A percentile compares a stretch with the other conserved stretches of the same genome.
These are phyloP conservation scores for Cygnus olor DNA, from an alignment of 2,797 vertebrate species.

Conservation along the genomic window DNA sequence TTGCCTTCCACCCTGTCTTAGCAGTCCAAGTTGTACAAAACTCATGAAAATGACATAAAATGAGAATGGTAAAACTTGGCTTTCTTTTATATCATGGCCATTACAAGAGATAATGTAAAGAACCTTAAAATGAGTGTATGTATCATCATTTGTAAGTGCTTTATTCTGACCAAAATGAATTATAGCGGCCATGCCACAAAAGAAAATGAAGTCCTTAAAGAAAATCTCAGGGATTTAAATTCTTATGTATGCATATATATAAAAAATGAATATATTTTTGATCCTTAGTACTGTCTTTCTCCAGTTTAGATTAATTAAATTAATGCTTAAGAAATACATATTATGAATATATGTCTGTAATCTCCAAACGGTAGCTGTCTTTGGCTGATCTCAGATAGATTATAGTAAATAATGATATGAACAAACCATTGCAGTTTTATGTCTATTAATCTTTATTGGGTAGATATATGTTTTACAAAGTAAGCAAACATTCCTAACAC, in stretches of 20 bases:
- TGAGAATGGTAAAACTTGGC: background rate
- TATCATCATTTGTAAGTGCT: background rate
- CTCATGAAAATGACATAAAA: background rate
- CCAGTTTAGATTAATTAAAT: background rate
- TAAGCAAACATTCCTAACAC: background rate
- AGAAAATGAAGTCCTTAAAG: background rate
- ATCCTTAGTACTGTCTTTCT: background rate
- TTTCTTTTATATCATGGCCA: background rate
- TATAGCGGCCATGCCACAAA: background rate
- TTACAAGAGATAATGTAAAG: background rate
- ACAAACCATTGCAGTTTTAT: background rate
- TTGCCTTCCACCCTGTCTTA: background rate
- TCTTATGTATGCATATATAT: background rate
- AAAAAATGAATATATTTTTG: background rate
- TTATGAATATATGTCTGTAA: background rate
- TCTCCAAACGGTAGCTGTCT: background rate
- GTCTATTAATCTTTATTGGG: slow-evolving; percentile 29
- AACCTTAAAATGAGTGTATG: background rate
- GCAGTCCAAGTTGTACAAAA: background rate
- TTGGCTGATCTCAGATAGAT: background rate
- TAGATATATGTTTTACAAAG: background rate
- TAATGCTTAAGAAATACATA: background rate
- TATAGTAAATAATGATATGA: background rate
- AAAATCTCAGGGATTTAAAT: background rate
- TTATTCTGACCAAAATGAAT: background rate